phyloP scores from a whole-genome alignment of 2,113 vertebrate genomes.

The Protobothrops flavoviridis region DNA sequence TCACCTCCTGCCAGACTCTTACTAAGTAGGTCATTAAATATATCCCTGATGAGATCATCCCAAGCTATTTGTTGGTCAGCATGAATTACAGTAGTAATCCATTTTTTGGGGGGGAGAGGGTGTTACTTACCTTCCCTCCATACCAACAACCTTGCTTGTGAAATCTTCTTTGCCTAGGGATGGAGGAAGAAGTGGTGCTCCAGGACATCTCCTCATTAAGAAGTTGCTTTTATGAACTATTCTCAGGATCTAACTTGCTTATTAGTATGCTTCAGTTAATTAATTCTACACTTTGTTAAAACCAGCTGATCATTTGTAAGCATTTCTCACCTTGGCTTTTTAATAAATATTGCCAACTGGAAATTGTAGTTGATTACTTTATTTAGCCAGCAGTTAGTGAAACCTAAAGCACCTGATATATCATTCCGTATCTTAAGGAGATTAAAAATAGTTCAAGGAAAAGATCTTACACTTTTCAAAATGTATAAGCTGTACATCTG shows the following conservation, averaged over 20 bases:
- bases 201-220: neutral
- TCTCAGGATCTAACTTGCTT: neutral
- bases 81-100: neutral
- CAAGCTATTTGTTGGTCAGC: neutral
- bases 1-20: neutral
- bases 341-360: neutral
- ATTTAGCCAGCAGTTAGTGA: neutral
- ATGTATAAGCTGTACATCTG: neutral
- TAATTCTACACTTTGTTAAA: neutral
- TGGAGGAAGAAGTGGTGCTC: neutral
- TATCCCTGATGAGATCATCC: neutral
- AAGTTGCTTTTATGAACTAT: neutral
- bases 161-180: neutral
- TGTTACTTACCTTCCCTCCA: neutral
- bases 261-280: neutral
- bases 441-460: neutral
- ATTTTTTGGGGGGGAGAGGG: neutral
- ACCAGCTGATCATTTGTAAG: neutral
- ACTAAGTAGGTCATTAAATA: neutral
- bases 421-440: neutral
- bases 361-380: neutral
- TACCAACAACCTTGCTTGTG: neutral
- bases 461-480: neutral
- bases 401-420: neutral
- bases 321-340: neutral